phyloP scores from a whole-genome alignment of 1,140 invertebrate genomes.

The Pseudomyrmex concolor region DNA sequence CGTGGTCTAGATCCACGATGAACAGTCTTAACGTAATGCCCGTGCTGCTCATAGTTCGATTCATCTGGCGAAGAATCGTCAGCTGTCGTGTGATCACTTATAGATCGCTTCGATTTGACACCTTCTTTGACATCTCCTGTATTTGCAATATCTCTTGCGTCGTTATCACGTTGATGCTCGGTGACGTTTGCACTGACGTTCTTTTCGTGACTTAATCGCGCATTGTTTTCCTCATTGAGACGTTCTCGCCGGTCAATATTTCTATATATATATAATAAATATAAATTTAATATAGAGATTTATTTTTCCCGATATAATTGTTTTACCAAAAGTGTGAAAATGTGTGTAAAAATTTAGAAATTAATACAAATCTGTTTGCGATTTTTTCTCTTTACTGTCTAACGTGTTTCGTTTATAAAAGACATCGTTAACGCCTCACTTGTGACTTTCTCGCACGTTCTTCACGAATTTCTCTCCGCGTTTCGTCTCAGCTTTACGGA shows the following conservation, averaged over 20 bases:
- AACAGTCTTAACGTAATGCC: neutral
- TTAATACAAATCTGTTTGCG: neutral
- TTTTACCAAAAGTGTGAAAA: neutral
- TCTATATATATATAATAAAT: constrained; percentile 1
- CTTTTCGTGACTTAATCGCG: constrained; percentile 13
- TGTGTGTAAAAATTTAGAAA: neutral
- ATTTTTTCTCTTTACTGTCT: neutral
- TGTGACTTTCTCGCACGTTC: constrained; percentile 58
- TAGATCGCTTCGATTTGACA: constrained; percentile 34
- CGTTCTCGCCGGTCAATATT: constrained; percentile 54
- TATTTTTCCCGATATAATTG: too few relatives aligned
- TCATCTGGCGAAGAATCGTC: neutral
- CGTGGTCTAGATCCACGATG: neutral
- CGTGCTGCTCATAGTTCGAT: neutral
- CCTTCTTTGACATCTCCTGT: neutral
- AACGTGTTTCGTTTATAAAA: neutral
- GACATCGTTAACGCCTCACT: constrained; percentile 11
- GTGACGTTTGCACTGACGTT: constrained; percentile 27
- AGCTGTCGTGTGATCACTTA: neutral
- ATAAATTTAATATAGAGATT: neutral
- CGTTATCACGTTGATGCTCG: constrained; percentile 31
- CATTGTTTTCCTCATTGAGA: constrained; percentile 40
- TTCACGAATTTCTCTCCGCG: constrained; percentile 66
- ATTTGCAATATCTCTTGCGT: neutral
- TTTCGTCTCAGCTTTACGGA: constrained; percentile 64